A percentile compares a stretch with the other conserved stretches of the same genome.
phyloP scores from a whole-genome alignment of 2,888 invertebrate genomes.

The Aporophyla lueneburgensis region DNA sequence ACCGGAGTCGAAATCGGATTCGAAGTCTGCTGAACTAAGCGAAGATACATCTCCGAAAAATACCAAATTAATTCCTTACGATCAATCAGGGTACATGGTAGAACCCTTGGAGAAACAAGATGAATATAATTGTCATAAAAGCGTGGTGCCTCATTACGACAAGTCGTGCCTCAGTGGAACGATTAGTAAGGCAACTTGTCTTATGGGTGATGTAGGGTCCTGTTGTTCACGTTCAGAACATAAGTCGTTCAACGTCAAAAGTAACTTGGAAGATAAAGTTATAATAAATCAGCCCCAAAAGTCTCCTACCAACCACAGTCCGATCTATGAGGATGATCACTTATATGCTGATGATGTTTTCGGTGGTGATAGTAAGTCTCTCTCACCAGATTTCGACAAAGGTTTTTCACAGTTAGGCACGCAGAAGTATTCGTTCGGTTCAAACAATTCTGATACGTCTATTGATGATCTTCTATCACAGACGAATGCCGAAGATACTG shows the following conservation, averaged over 20 bases:
- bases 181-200: slow-evolving; percentile 86
- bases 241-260: slow-evolving; percentile 82
- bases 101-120: slow-evolving; percentile 86
- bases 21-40: slow-evolving; percentile 77
- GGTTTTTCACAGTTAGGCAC: slow-evolving; percentile 83
- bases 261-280: slow-evolving; percentile 88
- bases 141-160: slow-evolving; percentile 87
- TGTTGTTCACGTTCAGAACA: slow-evolving; percentile 86
- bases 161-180: slow-evolving; percentile 88
- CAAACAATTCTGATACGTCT: slow-evolving; percentile 92
- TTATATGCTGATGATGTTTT: slow-evolving; percentile 92
- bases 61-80: slow-evolving; percentile 85
- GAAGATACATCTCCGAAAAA: slow-evolving; percentile 81
- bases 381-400: slow-evolving; percentile 91
- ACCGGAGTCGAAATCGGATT: slow-evolving; percentile 87
- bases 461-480: slow-evolving; percentile 91
- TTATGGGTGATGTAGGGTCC: slow-evolving; percentile 86
- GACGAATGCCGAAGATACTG: slow-evolving; percentile 91
- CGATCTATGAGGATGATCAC: slow-evolving; percentile 91
- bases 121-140: slow-evolving; percentile 83
- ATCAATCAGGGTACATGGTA: slow-evolving; percentile 89
- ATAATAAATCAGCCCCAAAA: slow-evolving; percentile 92
- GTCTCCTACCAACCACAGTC: slow-evolving; percentile 91
- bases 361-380: slow-evolving; percentile 91
- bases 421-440: slow-evolving; percentile 89